phyloP scores from a whole-genome alignment of 1,140 invertebrate species.

The Cydia amplana region DNA sequence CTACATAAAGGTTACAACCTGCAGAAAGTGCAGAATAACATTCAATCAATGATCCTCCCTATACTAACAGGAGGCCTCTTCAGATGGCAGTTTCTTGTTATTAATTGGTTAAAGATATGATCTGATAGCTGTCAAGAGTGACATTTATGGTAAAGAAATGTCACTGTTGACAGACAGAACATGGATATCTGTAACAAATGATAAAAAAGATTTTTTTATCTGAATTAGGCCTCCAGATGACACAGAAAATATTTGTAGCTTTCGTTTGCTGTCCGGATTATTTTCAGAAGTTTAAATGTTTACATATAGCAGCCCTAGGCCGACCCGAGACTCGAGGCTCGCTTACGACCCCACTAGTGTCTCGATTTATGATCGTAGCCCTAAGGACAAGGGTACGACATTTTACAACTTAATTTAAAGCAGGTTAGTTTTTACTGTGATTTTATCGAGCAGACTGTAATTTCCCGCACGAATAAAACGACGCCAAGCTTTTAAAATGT shows the following conservation, averaged over 20 bases:
- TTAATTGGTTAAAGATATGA: too few relatives aligned
- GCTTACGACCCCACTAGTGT: constrained; percentile 66
- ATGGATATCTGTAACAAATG: too few relatives aligned
- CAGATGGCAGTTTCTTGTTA: too few relatives aligned
- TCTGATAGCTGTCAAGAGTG: too few relatives aligned
- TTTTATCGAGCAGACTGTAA: constrained; percentile 37
- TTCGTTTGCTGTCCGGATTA: background rate
- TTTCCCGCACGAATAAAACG: constrained; percentile 10
- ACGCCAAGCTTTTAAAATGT: constrained; percentile 4
- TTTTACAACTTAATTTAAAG: constrained; percentile 73
- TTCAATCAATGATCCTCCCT: too few relatives aligned
- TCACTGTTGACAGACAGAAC: too few relatives aligned
- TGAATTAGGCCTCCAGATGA: too few relatives aligned
- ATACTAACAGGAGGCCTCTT: too few relatives aligned
- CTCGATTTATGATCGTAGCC: constrained; percentile 67
- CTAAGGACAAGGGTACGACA: constrained; percentile 55
- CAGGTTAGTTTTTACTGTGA: constrained; percentile 40
- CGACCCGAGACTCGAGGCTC: constrained; percentile 36
- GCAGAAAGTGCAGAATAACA: too few relatives aligned
- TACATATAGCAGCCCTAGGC: constrained; percentile 11
- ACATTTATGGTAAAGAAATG: too few relatives aligned
- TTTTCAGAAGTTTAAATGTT: background rate
- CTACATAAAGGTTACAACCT: too few relatives aligned
- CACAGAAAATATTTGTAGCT: background rate
- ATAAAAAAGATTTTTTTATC: too few relatives aligned